Conservation (phyloP, 92 coral and sea anemone genomes). For the Porites cylindrica region DNA sequence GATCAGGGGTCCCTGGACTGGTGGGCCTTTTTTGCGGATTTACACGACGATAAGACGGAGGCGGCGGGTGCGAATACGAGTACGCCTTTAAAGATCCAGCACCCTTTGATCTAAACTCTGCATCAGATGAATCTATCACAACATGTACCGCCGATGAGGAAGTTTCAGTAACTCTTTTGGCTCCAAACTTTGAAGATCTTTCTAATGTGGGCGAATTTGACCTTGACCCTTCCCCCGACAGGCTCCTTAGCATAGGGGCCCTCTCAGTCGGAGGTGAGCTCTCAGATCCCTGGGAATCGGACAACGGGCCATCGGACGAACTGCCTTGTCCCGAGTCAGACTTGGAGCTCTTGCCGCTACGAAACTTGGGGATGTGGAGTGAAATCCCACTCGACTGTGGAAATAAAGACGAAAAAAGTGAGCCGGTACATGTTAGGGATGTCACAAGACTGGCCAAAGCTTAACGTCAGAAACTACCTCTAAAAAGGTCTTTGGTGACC, state of each 20-base stretch:
- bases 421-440: no score
- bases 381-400: slow-evolving; percentile 62
- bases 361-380: slow-evolving; percentile 81
- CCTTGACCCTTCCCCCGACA: slow-evolving; percentile 56
- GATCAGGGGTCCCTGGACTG: slow-evolving; percentile 69
- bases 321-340: slow-evolving; percentile 78
- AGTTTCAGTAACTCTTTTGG: slow-evolving; percentile 59
- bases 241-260: slow-evolving; percentile 34
- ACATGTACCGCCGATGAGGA: slow-evolving; percentile 53
- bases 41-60: slow-evolving; percentile 91
- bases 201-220: slow-evolving; percentile 73
- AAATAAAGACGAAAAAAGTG: not conserved
- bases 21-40: slow-evolving; percentile 64
- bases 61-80: slow-evolving; percentile 98
- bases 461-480: no score
- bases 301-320: slow-evolving; percentile 66
- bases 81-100: slow-evolving; percentile 87
- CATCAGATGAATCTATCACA: slow-evolving; percentile 53
- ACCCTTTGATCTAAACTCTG: slow-evolving; percentile 70
- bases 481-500: no score
- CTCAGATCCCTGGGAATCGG: slow-evolving; percentile 66
- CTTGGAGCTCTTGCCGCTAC: slow-evolving; percentile 67
- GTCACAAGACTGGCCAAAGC: not conserved
- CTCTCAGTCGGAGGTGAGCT: slow-evolving; percentile 69
- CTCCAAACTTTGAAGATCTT: slow-evolving; percentile 40